Conservation (phyloP, 1,140 invertebrate genomes). For the Trichonephila clavipes region DNA sequence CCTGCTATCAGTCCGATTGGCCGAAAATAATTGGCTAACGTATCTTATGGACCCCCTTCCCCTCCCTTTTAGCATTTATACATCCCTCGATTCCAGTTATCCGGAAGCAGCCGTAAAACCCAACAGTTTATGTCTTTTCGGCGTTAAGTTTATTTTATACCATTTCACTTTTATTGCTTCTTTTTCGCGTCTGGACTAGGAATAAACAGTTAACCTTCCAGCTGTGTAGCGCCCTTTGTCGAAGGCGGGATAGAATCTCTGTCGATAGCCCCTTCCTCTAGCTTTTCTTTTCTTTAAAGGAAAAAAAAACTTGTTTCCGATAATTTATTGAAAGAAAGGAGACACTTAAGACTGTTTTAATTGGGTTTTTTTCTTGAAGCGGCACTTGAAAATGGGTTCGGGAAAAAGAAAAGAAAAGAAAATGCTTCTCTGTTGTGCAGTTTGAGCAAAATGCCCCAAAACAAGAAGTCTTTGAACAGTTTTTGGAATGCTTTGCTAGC, state of each 20-base stretch:
- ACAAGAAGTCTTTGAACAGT: no score
- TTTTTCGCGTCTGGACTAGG: background rate
- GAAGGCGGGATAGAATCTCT: background rate
- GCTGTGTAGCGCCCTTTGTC: background rate
- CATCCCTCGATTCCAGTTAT: background rate
- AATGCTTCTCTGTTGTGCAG: background rate
- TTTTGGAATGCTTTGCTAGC: no score
- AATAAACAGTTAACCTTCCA: slow-evolving; percentile 30
- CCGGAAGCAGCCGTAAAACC: slow-evolving; percentile 24
- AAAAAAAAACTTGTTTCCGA: background rate
- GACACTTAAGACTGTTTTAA: background rate
- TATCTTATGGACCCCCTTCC: background rate
- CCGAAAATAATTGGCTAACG: slow-evolving; percentile 29
- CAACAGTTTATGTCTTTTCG: slow-evolving; percentile 17
- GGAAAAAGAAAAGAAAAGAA: no score
- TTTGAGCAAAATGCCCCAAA: no score
- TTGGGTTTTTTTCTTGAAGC: background rate
- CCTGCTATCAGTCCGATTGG: slow-evolving; percentile 11
- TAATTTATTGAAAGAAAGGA: slow-evolving; percentile 27
- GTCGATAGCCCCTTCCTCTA: background rate
- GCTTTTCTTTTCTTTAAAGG: background rate
- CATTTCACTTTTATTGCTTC: background rate
- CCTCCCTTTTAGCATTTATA: slow-evolving; percentile 13
- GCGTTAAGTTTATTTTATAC: slow-evolving; percentile 42
- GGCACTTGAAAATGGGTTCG: background rate